phyloP scores from a whole-genome alignment of 2,888 invertebrate genomes.

The Baccha elongata region DNA sequence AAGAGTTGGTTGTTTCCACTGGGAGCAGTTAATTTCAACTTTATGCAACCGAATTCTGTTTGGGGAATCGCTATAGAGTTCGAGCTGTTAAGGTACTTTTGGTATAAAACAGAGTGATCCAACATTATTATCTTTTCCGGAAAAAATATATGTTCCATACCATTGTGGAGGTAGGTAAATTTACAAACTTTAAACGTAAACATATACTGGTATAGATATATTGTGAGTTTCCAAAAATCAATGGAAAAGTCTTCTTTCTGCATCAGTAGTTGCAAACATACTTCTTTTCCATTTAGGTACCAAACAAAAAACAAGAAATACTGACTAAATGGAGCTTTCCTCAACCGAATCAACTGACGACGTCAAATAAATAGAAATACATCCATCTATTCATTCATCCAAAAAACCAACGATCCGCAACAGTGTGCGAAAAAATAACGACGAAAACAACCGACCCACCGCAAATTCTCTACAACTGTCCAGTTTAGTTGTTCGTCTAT shows the following conservation, averaged over 20 bases:
- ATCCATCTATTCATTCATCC: conserved; percentile 66
- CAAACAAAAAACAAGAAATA: conserved; percentile 1
- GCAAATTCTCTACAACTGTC: conserved; percentile 55
- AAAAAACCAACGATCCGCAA: conserved; percentile 71
- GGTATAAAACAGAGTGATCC: conserved; percentile 1
- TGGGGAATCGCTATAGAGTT: conserved; percentile 1
- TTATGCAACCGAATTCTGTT: conserved; percentile 19
- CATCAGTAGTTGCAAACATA: conserved; percentile 31
- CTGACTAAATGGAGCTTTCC: conserved; percentile 57
- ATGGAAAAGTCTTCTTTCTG: conserved; percentile 25
- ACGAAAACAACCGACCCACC: conserved; percentile 48
- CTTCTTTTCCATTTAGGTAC: conserved; percentile 17
- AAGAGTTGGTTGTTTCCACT: conserved; percentile 4
- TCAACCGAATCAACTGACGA: conserved; percentile 58
- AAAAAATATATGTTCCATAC: conserved; percentile 4
- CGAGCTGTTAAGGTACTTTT: not conserved
- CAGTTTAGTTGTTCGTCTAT: conserved; percentile 50
- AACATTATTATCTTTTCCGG: not conserved
- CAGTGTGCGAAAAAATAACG: conserved; percentile 39
- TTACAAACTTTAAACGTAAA: conserved; percentile 7
- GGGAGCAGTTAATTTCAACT: conserved; percentile 45
- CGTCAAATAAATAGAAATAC: conserved; percentile 51
- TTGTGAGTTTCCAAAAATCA: conserved; percentile 20
- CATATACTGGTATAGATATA: not conserved
- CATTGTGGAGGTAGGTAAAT: not conserved